Base-by-base conservation (phyloP, 2,797 vertebrate species). In the Stomatorhinus walkeri region DNA sequence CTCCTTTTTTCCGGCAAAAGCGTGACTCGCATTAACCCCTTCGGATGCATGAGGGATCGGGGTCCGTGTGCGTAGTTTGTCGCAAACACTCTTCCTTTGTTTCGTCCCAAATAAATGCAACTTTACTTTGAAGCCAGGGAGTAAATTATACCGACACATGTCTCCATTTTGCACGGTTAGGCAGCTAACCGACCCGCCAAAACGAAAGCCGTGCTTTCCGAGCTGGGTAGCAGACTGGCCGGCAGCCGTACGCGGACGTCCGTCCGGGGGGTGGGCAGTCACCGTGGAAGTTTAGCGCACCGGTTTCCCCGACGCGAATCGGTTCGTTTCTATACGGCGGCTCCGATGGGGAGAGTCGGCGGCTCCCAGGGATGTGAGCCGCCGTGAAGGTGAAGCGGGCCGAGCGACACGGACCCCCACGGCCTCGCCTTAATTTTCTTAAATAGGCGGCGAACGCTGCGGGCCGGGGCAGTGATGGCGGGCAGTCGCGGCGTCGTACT, bases 21-120 rank as follows among this genome's bases (percentile, higher is more conserved):
- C 59, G n/a, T 49, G 51, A 86, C 85, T 83, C 64, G 85, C 36
- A 28, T 54, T 89, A 87, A 46, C 52, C 36, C 40, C 46, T 87
- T 85, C 7, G 22, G 52, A 61, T 12, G 3, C 24, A 54, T 9
- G 14, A 36, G 52, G 36, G 51, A 19, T n/a, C 32, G 16, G 24
- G 16, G 1, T 56, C 68, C n/a, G 22, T 52, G 87, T 52, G 24
- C 72, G 7, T n/a, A 22, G 51, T 51, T 51, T 61, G 40, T 24
- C 5, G 9, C 22, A 40, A 46, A 32, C 76, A 48, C 24, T 32
- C 9, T n/a, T 24, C 19, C 9, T 76, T 46, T 46, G 19, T 22
- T 49, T 22, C 43, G 51, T 61, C 6, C 1, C 32, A 52, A 52
- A 49, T 49, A 48, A 84, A 49, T 84, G 6, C 2, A 51, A 51